Conservation (phyloP, 2,113 vertebrate species). For the Macrotus californicus region DNA sequence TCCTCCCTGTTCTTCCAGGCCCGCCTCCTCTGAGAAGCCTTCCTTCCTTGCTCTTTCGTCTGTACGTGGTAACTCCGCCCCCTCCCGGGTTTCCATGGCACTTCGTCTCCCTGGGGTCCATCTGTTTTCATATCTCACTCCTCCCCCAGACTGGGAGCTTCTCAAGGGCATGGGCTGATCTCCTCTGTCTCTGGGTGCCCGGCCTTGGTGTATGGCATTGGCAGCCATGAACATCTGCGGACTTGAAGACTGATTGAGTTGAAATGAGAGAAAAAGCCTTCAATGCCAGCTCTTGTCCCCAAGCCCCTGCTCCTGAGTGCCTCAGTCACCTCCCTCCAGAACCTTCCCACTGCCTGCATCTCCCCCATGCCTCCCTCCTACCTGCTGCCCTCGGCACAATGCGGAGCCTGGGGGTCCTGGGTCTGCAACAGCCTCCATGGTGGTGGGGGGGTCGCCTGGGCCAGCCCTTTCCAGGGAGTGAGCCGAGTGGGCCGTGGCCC, state of each 20-base stretch:
- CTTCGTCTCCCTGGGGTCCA: conserved; percentile 28
- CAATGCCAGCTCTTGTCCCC: neutral
- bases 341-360: neutral
- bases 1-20: neutral
- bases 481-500: conserved; percentile 37
- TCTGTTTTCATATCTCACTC: conserved; percentile 39
- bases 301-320: neutral
- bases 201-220: neutral
- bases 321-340: neutral
- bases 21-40: conserved; percentile 44
- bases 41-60: conserved; percentile 18
- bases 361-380: neutral
- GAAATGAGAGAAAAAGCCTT: neutral
- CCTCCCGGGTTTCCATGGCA: conserved; percentile 54
- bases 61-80: neutral
- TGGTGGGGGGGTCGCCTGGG: neutral
- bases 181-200: neutral
- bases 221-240: neutral
- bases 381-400: neutral
- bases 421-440: neutral
- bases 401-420: neutral
- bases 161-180: conserved; percentile 19
- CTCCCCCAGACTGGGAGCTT: conserved; percentile 39
- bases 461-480: neutral
- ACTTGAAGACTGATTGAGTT: neutral